Percentiles rank a stretch among this genome's conserved stretches.
Conservation (phyloP, 2,888 invertebrate genomes). For the Vesta saturnalis region DNA sequence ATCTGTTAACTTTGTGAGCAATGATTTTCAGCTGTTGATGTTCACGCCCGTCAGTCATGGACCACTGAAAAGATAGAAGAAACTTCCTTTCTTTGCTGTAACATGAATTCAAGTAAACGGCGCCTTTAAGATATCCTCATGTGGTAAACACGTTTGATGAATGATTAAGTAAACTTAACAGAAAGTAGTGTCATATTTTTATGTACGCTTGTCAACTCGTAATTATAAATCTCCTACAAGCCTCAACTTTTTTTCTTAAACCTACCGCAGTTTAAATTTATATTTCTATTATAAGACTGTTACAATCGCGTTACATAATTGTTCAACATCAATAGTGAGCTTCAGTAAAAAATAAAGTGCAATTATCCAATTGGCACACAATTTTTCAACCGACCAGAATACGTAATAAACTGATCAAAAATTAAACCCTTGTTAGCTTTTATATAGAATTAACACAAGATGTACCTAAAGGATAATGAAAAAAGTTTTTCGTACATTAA, state of each 20-base stretch:
- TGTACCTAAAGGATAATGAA: neutral
- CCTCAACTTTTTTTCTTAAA: constrained; percentile 16
- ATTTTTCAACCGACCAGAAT: too few relatives aligned
- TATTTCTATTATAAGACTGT: neutral
- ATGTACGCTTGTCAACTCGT: constrained; percentile 28
- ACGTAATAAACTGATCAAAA: neutral
- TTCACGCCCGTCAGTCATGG: constrained; percentile 27
- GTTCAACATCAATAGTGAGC: too few relatives aligned
- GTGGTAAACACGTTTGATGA: constrained; percentile 35
- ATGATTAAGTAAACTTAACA: constrained; percentile 24
- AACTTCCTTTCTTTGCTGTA: constrained; percentile 29
- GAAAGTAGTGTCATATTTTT: constrained; percentile 23
- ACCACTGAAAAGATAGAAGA: constrained; percentile 29
- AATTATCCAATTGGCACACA: too few relatives aligned
- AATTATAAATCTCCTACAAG: constrained; percentile 26
- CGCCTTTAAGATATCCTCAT: constrained; percentile 20
- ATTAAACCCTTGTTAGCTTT: neutral
- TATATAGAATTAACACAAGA: neutral
- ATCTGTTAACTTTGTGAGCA: constrained; percentile 33
- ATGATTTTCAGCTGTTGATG: constrained; percentile 34
- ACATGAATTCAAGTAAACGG: constrained; percentile 24
- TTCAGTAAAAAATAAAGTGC: too few relatives aligned
- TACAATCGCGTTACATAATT: too few relatives aligned
- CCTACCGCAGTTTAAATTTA: constrained; percentile 27
- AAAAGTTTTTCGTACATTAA: neutral